Evolutionary conservation across 2,113 vertebrate genomes (phyloP).

Genomic region (Petrocephalus microphthalmus): DNA sequence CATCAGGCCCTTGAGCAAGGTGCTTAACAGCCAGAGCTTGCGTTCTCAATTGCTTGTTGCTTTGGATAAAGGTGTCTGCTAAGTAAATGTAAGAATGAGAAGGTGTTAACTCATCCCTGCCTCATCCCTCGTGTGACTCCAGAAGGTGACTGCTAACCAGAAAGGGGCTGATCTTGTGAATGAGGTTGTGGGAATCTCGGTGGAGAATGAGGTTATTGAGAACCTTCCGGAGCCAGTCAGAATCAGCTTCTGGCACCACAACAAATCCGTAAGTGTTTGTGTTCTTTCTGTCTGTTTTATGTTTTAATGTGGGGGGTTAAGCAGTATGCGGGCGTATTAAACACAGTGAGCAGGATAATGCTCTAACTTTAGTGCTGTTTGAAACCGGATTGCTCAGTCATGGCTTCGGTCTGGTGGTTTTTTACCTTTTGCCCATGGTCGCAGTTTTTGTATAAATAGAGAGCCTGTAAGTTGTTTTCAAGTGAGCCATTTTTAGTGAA

Average conservation of each 20-base stretch:
- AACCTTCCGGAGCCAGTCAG: slow-evolving; percentile 49
- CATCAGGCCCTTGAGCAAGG: neutral
- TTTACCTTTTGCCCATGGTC: neutral
- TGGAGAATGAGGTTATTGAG: slow-evolving; percentile 52
- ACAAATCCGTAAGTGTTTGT: slow-evolving; percentile 43
- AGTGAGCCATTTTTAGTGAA: neutral
- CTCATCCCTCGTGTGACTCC: neutral
- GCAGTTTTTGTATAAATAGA: neutral
- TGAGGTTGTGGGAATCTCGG: slow-evolving; percentile 54
- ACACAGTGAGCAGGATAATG: neutral
- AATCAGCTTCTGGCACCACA: slow-evolving; percentile 50
- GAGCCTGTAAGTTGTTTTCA: neutral
- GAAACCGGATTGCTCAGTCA: neutral
- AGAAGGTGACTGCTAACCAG: neutral
- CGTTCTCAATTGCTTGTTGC: neutral
- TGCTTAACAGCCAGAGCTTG: neutral
- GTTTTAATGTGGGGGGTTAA: neutral
- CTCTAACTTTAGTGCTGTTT: neutral
- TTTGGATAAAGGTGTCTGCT: neutral
- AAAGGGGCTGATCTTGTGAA: slow-evolving; percentile 23
- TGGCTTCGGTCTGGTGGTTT: neutral
- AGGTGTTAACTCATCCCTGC: neutral
- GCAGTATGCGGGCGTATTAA: neutral
- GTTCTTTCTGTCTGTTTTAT: neutral
- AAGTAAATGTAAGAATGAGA: neutral